Base-by-base conservation (phyloP, 2,797 vertebrate species). In the Cygnus olor region DNA sequence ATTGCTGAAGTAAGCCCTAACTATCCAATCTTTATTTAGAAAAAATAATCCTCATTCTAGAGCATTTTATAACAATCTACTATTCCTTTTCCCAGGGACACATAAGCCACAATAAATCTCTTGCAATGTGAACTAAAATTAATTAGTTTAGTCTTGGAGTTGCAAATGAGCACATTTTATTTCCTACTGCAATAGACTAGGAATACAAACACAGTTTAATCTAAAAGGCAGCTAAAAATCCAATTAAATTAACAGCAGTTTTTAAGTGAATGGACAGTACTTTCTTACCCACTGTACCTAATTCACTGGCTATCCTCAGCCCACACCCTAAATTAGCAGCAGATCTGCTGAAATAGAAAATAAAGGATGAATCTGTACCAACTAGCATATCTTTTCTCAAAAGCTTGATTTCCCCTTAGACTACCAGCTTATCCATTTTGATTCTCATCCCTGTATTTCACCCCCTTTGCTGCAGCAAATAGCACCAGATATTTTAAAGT, bases 151-250 rank as follows among this genome's bases (percentile, higher is more conserved):
- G 94, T 88, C 78, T 91, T 91, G 80, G 72, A 56, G 45, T 76
- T 90, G 73, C 85, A 95, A 95, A 91, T 86, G 73, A 95, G 83
- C 38, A 14, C 65, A 88, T 91, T 94, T 95, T 79, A 86, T 47
- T 88, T 96, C 65, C 36, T 85, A 45, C 57, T 85, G 72, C 78
- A 95, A 49, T 65, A 51, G 34, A 44, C 36, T 40, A 89, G 70
- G 77, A 93, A 91, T 64, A 54, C 15, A 36, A 22, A 47, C 53
- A 53, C 85, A 89, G 76, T 69, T 78, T 64, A 80, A 70, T 57
- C 82, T 88, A 80, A 93, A 92, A 95, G n/a, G 47, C 60, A 89
- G 68, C 88, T 92, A 86, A 93, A 95, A 92, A 82, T 78, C 56
- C 80, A 93, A 87, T 90, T 95, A 90, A 80, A 91, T 83, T 86